phyloP scores from a whole-genome alignment of 2,797 vertebrate species.

The Trachurus trachurus region DNA sequence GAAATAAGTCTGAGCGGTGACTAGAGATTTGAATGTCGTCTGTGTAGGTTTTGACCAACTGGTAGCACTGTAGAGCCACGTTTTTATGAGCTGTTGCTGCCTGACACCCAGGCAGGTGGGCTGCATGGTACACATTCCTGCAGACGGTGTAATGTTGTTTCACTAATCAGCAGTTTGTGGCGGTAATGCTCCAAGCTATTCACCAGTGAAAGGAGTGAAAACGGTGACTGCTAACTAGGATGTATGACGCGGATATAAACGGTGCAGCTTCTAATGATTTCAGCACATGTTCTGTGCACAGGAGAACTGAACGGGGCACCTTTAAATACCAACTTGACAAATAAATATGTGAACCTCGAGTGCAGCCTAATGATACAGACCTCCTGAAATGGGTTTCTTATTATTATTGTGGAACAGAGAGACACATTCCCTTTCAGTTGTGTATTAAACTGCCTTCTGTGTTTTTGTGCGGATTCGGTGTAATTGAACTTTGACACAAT shows the following conservation, averaged over 20 bases:
- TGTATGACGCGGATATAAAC: background rate
- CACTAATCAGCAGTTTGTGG: background rate
- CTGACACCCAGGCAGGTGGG: background rate
- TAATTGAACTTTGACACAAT: background rate
- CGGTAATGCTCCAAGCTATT: background rate
- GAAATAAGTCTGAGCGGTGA: background rate
- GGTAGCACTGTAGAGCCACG: background rate
- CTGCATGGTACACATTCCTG: background rate
- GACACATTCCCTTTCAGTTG: no score
- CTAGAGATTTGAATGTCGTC: background rate
- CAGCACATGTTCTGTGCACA: background rate
- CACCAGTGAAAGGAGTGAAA: background rate
- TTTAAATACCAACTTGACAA: constrained; percentile 10
- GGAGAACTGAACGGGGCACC: no score
- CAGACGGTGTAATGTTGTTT: background rate
- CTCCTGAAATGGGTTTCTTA: no score
- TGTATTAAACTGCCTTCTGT: background rate
- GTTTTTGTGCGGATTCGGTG: background rate
- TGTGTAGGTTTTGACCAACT: background rate
- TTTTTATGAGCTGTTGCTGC: background rate
- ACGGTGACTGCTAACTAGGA: background rate
- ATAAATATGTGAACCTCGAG: background rate
- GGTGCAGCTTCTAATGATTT: background rate
- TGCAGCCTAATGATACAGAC: no score
- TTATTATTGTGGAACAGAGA: no score